phyloP scores from a whole-genome alignment of 2,113 vertebrate genomes.

The Marmota monax region DNA sequence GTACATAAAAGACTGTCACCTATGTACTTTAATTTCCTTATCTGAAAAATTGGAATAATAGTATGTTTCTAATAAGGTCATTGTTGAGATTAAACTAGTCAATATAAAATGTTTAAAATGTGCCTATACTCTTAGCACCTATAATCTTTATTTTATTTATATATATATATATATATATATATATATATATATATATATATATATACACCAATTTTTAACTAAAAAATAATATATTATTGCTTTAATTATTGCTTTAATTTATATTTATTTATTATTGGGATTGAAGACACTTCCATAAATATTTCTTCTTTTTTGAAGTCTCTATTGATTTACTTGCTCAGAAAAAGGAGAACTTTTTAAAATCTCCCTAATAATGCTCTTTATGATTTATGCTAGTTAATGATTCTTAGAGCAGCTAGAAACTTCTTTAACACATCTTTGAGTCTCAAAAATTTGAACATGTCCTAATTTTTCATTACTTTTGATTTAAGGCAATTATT shows the following conservation, averaged over 20 bases:
- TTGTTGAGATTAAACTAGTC: not conserved
- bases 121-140: not conserved
- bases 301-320: slow-evolving; percentile 28
- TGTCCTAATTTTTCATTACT: slow-evolving; percentile 15
- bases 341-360: slow-evolving; percentile 49
- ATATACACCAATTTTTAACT: not conserved
- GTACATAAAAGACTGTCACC: not conserved
- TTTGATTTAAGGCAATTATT: slow-evolving; percentile 27
- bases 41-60: not conserved
- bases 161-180: too few species aligned
- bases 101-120: not conserved
- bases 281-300: slow-evolving; percentile 6
- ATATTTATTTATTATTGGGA: not conserved
- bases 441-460: slow-evolving; percentile 41
- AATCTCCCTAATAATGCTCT: not conserved
- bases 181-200: too few species aligned
- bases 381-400: not conserved
- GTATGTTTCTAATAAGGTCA: not conserved
- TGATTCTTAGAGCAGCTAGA: slow-evolving; percentile 42
- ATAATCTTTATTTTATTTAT: not conserved
- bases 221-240: not conserved
- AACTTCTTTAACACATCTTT: slow-evolving; percentile 32
- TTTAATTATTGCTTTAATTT: slow-evolving; percentile 45
- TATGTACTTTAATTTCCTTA: not conserved
- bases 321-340: not conserved